Conservation (phyloP, 2,888 invertebrate genomes). For the Phortica okadai region DNA sequence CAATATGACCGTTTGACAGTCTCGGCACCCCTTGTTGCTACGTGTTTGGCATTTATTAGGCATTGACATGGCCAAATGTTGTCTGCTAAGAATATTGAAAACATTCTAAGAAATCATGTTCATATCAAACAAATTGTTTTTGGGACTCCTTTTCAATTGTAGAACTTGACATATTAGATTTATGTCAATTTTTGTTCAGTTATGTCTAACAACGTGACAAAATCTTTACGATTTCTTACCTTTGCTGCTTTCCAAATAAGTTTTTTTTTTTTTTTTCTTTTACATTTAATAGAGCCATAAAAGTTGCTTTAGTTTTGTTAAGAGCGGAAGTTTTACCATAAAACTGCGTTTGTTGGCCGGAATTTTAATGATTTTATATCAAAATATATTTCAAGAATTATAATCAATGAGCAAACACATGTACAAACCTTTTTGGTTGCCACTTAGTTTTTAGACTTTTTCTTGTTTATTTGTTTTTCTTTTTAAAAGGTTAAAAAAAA, state of each 20-base stretch:
- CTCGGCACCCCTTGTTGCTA: not conserved
- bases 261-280: not conserved
- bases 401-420: too few species aligned
- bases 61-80: not conserved
- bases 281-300: constrained; percentile 19
- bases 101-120: constrained; percentile 12
- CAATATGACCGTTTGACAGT: not conserved
- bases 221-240: not conserved
- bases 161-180: constrained; percentile 18
- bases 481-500: too few species aligned
- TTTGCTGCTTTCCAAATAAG: not conserved
- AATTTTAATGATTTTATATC: not conserved
- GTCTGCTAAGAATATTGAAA: not conserved
- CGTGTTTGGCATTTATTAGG: constrained; percentile 8
- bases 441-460: too few species aligned
- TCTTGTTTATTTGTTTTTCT: too few species aligned
- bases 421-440: not conserved
- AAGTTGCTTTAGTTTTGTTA: not conserved
- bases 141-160: not conserved
- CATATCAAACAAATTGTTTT: not conserved
- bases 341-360: not conserved
- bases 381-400: too few species aligned
- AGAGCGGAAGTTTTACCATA: constrained; percentile 9
- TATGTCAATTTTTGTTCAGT: not conserved
- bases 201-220: not conserved